These are phyloP conservation scores for Zaprionus africanus DNA, from an alignment of 1,140 invertebrate species.

Conservation along the genomic window DNA sequence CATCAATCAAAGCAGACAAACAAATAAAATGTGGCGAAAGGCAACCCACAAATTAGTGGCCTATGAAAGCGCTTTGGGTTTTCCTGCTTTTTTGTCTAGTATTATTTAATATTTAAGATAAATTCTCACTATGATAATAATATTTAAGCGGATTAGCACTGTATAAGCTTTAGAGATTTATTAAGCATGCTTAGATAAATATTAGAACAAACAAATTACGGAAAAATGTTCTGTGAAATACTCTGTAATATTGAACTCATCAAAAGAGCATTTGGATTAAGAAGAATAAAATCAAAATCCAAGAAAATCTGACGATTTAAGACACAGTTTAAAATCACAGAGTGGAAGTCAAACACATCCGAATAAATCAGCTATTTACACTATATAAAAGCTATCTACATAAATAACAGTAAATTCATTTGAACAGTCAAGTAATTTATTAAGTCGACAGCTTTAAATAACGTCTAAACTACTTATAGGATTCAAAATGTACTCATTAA, in stretches of 20 bases:
- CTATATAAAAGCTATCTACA: neutral
- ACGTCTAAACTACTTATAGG: neutral
- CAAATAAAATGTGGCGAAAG: neutral
- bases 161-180: neutral
- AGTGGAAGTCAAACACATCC: too few relatives aligned
- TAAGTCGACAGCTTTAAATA: neutral
- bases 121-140: neutral
- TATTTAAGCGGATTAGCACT: neutral
- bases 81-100: neutral
- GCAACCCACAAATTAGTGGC: neutral
- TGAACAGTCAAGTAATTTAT: neutral
- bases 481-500: neutral
- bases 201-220: neutral
- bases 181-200: neutral
- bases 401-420: neutral
- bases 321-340: too few relatives aligned
- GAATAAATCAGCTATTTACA: too few relatives aligned
- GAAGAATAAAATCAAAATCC: too few relatives aligned
- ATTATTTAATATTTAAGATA: conserved; percentile 7
- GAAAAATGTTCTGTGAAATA: neutral
- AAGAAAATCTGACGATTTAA: too few relatives aligned
- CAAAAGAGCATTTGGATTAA: too few relatives aligned
- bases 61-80: neutral
- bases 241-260: too few relatives aligned
- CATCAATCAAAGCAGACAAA: neutral